phyloP scores from a whole-genome alignment of 1,140 invertebrate genomes.

The Carposina sasakii region DNA sequence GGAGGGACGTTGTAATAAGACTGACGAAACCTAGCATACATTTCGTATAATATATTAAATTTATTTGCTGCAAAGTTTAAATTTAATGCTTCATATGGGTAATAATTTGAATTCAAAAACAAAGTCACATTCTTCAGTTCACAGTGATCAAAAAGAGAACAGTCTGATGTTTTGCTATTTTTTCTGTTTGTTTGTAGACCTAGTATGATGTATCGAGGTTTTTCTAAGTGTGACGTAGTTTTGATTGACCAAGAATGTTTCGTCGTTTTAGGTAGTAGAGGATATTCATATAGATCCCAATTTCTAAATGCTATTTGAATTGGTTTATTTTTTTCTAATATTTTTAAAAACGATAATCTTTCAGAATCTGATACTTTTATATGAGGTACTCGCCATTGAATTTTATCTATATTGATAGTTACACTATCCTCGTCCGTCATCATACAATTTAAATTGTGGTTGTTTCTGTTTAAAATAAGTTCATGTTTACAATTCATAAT shows the following conservation, averaged over 20 bases:
- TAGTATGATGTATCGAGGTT: constrained; percentile 29
- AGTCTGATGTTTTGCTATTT: constrained; percentile 9
- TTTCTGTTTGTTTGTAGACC: constrained; percentile 14
- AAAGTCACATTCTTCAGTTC: constrained; percentile 10
- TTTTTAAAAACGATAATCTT: constrained; percentile 22
- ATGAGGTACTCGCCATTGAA: constrained; percentile 25
- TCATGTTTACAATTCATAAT: constrained; percentile 63
- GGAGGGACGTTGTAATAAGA: constrained; percentile 10
- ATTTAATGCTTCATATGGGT: constrained; percentile 13
- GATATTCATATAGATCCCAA: constrained; percentile 54
- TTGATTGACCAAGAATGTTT: constrained; percentile 39
- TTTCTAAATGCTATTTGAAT: constrained; percentile 37
- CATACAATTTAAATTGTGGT: constrained; percentile 28
- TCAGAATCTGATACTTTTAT: constrained; percentile 24
- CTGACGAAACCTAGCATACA: constrained; percentile 18
- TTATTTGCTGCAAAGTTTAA: constrained; percentile 16
- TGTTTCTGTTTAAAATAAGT: constrained; percentile 50
- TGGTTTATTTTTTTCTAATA: constrained; percentile 25
- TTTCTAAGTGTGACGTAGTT: constrained; percentile 32
- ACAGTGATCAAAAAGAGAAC: constrained; percentile 11
- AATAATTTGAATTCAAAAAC: constrained; percentile 14
- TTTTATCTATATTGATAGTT: constrained; percentile 11
- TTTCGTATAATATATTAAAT: constrained; percentile 15
- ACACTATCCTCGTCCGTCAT: neutral
- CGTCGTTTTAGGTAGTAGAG: constrained; percentile 28